These are phyloP conservation scores for Andrena bucephala DNA, from an alignment of 2,888 invertebrate genomes.

Conservation along the genomic window DNA sequence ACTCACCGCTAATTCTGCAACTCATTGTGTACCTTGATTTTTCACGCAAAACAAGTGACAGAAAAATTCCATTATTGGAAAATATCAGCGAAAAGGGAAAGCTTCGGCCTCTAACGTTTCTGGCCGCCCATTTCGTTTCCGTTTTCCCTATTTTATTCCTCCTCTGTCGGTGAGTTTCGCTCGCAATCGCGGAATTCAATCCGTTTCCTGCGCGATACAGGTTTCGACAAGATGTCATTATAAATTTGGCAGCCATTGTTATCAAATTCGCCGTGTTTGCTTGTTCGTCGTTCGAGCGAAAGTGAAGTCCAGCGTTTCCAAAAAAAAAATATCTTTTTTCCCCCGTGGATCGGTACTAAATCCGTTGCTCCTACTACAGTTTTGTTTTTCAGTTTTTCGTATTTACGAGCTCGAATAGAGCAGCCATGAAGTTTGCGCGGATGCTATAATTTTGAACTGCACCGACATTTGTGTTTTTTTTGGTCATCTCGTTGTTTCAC, in stretches of 20 bases:
- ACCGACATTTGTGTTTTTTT: not conserved
- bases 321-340: constrained; percentile 6
- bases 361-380: not conserved
- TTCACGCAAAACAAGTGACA: too few species aligned
- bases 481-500: not conserved
- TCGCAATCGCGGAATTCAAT: constrained; percentile 18
- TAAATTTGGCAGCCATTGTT: constrained; percentile 43
- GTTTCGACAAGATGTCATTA: constrained; percentile 24
- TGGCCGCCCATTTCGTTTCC: not conserved
- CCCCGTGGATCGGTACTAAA: not conserved
- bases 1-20: too few species aligned
- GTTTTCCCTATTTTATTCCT: not conserved
- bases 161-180: constrained; percentile 15
- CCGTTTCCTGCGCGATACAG: not conserved
- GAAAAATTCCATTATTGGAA: not conserved
- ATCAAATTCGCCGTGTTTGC: constrained; percentile 7
- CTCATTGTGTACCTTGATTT: too few species aligned
- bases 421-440: too few species aligned
- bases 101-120: not conserved
- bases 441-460: not conserved
- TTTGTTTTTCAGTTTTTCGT: not conserved
- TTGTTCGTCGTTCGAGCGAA: constrained; percentile 14
- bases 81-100: constrained; percentile 2
- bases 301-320: not conserved
- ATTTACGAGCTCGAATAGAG: not conserved